phyloP scores from a whole-genome alignment of 2,113 vertebrate genomes.

The Siphamia tubifer region DNA sequence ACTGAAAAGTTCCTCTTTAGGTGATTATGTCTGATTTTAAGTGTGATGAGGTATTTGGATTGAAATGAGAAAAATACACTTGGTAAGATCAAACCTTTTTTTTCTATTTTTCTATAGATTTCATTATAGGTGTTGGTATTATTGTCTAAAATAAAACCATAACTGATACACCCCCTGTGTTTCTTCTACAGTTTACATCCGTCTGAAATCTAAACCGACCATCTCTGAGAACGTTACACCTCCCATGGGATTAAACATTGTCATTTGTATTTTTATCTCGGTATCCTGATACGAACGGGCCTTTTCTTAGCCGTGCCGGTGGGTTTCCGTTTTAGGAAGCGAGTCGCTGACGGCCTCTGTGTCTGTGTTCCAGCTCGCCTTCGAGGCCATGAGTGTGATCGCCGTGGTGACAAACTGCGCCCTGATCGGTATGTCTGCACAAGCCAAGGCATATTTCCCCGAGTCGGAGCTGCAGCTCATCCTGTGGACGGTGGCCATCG shows the following conservation, averaged over 20 bases:
- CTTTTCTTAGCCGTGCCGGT: neutral
- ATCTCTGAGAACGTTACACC: neutral
- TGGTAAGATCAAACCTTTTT: too few relatives aligned
- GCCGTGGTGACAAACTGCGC: constrained; percentile 95
- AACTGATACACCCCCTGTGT: neutral
- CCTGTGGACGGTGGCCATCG: constrained; percentile 85
- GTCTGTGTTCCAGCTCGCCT: constrained; percentile 85
- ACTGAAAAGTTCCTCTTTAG: too few relatives aligned
- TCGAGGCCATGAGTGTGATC: constrained; percentile 96
- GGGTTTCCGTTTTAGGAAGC: neutral
- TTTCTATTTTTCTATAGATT: too few relatives aligned
- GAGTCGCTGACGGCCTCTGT: neutral
- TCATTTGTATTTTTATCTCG: neutral
- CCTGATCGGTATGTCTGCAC: constrained; percentile 94
- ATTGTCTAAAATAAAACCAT: neutral
- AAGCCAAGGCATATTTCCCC: constrained; percentile 87
- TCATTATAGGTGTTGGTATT: too few relatives aligned
- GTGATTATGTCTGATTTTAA: too few relatives aligned
- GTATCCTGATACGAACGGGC: neutral
- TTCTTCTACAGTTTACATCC: neutral
- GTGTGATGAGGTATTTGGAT: too few relatives aligned
- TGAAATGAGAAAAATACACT: too few relatives aligned
- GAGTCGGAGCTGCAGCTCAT: constrained; percentile 88
- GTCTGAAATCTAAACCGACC: neutral
- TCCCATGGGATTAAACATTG: neutral